Evolutionary conservation across 2,113 vertebrate species (phyloP), one percentile per base, ranked within the genome.

Genomic region (Siniperca knerii): DNA sequence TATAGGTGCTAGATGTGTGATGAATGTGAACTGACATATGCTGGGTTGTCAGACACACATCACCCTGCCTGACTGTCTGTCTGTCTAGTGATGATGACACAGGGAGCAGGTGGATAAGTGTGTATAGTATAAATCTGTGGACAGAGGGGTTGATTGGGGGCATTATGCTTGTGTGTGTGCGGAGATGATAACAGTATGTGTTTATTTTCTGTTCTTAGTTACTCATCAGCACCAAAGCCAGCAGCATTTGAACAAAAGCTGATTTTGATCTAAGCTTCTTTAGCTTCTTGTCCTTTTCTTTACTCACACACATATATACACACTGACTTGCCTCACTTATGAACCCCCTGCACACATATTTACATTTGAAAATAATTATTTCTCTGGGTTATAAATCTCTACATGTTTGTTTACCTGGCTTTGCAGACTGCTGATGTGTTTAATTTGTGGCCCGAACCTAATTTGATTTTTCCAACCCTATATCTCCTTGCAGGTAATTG

Each of bases 401-500:
- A 12, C 6, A 18, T 46, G 6, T 77, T 90, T 82, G 62, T 85
- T 80, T 89, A 75, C 48, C 35, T 72, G 52, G 35, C 52, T 70
- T 60, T 69, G 60, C 65, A 46, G 46, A 48, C 40, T 60, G 46
- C 42, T 82, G 25, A 57, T 77, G 62, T 68, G 23, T 81, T 75
- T 86, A 78, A 79, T 88, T 80, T 90, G 42, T 82, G n/a, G 74
- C 58, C 54, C 68, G 82, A 66, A 77, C 42, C 37, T 87, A 55
- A 91, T 89, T 91, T 79, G 20, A 4, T 77, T 86, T 91, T 66
- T 37, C 21, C 40, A 6, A 82, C 29, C n/a, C 50, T 77, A 85
- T 89, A 77, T 94, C 78, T 92, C 94, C 75, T 93, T 93, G 55
- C 94, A 99, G 98, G 98, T 96, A 99, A 99, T 96, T 99, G 98